Evolutionary conservation across 2,888 invertebrate genomes (phyloP), one percentile per base, ranked within the genome.

Genomic region (Amphimallon solstitiale): DNA sequence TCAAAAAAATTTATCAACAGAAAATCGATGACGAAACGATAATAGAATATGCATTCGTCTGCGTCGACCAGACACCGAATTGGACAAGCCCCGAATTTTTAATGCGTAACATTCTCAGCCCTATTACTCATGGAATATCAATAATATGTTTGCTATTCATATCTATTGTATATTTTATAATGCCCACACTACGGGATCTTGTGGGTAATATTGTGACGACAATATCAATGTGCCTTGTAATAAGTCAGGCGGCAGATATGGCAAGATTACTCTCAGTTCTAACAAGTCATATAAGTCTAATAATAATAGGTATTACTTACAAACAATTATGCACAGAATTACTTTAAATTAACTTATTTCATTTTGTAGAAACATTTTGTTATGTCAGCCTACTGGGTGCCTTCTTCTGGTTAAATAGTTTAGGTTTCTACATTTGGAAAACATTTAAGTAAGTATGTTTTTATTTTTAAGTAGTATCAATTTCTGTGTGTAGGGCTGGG

Each of bases 361-460:
- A 60, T 73, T 70, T 87, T 88, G 69, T 85, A 92, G 94, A 94
- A 84, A 88, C 90, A 4, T 86, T 93, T 72, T 85, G 92, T 71
- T 93, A 92, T 75, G 85, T 92, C 61, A 91, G 92, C 75, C 82
- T 93, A 61, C 78, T 93, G 71, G 92, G 90, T 34, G 92, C 93
- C 56, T 94, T 93, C 81, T 93, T 94, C 77, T 94, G 94, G 94
- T 83, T 94, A 2, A 94, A 92, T 73, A 92, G 92, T 77, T 86
- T 93, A 69, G 94, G 93, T 54, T 94, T 92, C 79, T 94, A 94
- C 79, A 91, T 94, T 69, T 94, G 94, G 94, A 92, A 90, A 79
- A 94, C 93, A 0, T 94, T 94, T 78, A 90, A 88, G 90, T 90
- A 83, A 84, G 85, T 75, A 48, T 62, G 19, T 14, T 21, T 54